Conservation (phyloP, 2,797 vertebrate genomes). For the Peromyscus aztecus region DNA sequence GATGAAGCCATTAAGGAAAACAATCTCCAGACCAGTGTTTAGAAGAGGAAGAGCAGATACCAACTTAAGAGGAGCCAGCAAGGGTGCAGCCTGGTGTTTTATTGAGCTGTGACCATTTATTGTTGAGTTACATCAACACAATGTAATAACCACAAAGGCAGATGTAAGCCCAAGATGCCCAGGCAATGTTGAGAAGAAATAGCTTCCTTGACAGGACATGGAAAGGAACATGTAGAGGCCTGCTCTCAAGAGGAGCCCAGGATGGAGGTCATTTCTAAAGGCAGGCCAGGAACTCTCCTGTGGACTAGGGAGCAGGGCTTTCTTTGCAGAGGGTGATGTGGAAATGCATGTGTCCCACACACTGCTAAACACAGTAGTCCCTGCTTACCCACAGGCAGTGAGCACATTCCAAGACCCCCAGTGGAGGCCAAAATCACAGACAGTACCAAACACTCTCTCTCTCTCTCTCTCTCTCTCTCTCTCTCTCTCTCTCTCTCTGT, state of each 20-base stretch:
- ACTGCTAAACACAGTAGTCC: not conserved
- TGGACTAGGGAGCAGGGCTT: not conserved
- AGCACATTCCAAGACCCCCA: not conserved
- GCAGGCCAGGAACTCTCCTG: not conserved
- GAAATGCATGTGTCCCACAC: not conserved
- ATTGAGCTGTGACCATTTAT: not conserved
- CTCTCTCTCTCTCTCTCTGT: no score
- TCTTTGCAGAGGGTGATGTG: not conserved
- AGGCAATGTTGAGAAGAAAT: not conserved
- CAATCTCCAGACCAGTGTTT: slow-evolving; percentile 32
- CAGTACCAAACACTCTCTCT: no score
- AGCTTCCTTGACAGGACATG: not conserved
- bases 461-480: no score
- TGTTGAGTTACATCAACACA: not conserved
- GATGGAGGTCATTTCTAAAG: not conserved
- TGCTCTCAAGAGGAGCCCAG: not conserved
- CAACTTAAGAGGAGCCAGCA: not conserved
- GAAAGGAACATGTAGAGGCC: not conserved
- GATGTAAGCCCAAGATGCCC: not conserved
- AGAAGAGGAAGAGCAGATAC: slow-evolving; percentile 46
- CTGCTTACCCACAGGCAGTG: not conserved
- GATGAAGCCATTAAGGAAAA: slow-evolving; percentile 52
- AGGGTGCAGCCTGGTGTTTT: not conserved
- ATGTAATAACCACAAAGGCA: not conserved
- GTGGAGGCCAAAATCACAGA: not conserved